Evolutionary conservation across 2,113 vertebrate genomes (phyloP).

Genomic region (Aegotheles bennettii): DNA sequence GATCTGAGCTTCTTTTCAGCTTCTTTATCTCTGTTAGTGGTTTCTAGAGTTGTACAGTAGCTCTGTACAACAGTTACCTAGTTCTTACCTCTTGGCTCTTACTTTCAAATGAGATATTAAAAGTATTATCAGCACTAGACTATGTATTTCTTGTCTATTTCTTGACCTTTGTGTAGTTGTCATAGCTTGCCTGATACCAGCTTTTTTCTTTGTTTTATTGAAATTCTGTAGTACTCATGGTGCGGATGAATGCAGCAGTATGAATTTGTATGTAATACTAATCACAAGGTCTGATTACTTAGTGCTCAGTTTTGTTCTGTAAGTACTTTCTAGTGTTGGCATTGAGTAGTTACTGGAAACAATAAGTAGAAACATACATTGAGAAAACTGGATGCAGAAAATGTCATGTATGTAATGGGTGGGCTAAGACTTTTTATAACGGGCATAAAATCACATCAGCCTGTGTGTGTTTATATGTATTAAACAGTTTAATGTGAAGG

Average conservation of each 20-base stretch:
- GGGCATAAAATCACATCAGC: neutral
- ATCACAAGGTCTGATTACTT: neutral
- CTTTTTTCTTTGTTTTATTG: neutral
- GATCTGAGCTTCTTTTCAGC: neutral
- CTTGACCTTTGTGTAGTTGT: neutral
- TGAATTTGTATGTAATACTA: neutral
- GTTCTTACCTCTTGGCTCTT: neutral
- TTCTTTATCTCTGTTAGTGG: neutral
- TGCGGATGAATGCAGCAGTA: neutral
- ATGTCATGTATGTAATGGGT: neutral
- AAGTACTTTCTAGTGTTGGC: neutral
- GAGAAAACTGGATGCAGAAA: neutral
- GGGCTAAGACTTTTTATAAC: neutral
- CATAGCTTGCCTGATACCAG: neutral
- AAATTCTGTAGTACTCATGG: neutral
- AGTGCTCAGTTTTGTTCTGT: neutral
- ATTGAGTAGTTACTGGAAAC: neutral
- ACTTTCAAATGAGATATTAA: neutral
- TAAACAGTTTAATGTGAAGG: neutral
- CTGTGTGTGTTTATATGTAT: neutral
- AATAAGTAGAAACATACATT: neutral
- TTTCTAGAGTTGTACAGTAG: neutral
- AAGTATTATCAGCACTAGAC: neutral
- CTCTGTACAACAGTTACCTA: neutral
- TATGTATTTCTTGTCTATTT: neutral